Conservation (phyloP, 2,113 vertebrate species). For the Aviceda subcristata region DNA sequence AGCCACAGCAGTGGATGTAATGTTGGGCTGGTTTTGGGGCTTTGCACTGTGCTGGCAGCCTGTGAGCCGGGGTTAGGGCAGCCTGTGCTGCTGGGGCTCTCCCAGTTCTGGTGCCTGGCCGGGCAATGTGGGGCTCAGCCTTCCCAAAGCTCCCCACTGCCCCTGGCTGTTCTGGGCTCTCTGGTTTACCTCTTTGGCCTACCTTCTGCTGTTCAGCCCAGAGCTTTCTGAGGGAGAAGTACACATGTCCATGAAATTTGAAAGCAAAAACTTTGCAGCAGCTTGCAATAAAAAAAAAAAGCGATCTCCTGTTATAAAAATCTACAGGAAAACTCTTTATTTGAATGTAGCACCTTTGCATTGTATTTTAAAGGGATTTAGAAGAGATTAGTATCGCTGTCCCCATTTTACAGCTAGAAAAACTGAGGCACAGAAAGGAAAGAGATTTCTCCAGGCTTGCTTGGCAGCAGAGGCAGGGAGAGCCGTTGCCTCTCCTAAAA, state of each 20-base stretch:
- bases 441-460: neutral
- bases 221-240: neutral
- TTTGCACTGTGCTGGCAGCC: neutral
- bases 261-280: neutral
- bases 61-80: neutral
- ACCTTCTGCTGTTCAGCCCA: neutral
- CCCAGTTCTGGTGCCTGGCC: neutral
- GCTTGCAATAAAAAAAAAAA: neutral
- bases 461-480: neutral
- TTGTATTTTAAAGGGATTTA: neutral
- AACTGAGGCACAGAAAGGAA: neutral
- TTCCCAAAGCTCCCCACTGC: neutral
- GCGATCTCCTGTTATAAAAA: neutral
- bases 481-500: neutral
- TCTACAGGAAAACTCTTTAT: neutral
- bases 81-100: neutral
- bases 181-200: neutral
- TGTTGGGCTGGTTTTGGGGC: rapidly evolving
- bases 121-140: neutral
- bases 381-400: neutral
- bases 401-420: neutral
- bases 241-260: neutral
- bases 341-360: neutral
- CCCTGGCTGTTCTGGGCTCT: neutral
- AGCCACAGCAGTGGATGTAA: neutral